Evolutionary conservation across 2,797 vertebrate genomes (phyloP).

Genomic region (Phoebastria nigripes): DNA sequence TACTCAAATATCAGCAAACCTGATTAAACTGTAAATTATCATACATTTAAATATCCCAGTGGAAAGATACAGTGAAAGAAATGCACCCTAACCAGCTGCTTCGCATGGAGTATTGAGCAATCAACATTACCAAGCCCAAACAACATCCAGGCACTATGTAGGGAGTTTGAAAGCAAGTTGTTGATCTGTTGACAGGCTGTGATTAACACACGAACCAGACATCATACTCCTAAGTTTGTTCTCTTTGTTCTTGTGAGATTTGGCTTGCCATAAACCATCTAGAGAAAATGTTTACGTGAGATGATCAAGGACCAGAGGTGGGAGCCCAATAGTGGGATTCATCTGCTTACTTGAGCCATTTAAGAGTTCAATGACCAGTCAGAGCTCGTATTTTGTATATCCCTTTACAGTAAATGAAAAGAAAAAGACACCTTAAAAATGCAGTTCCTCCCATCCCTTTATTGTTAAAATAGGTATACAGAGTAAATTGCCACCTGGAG

Average conservation of each 20-base stretch:
- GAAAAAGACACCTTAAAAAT: not conserved
- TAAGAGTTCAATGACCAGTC: not conserved
- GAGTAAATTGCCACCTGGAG: not conserved
- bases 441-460: not conserved
- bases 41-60: not conserved
- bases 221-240: not conserved
- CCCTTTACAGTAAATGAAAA: not conserved
- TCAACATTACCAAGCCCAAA: not conserved
- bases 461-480: not conserved
- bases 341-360: not conserved
- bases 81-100: not conserved
- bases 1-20: not conserved
- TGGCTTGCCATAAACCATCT: not conserved
- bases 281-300: not conserved
- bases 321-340: not conserved
- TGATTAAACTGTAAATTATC: conserved; percentile 5
- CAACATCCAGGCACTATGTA: not conserved
- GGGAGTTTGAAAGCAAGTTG: not conserved
- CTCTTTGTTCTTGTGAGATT: not conserved
- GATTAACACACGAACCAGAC: not conserved
- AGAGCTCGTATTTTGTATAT: fast-evolving
- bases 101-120: not conserved
- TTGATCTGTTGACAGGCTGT: not conserved
- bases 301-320: not conserved
- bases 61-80: not conserved